A percentile compares a stretch with the other conserved stretches of the same genome.
phyloP scores from a whole-genome alignment of 2,113 vertebrate species.

The Pycnonotus jocosus region DNA sequence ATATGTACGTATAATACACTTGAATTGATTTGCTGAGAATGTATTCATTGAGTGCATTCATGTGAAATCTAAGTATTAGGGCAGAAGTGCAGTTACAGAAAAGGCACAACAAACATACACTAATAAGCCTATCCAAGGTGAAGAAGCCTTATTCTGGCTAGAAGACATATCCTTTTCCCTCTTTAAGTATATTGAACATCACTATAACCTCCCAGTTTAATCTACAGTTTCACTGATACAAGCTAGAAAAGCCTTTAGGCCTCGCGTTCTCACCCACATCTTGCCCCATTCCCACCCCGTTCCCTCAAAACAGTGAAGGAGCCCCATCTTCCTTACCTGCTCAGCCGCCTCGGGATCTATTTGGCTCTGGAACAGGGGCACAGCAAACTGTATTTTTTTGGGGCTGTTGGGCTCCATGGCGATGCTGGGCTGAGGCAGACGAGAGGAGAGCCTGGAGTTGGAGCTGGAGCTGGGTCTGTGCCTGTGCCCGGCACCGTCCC shows the following conservation, averaged over 20 bases:
- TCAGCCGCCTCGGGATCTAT: constrained; percentile 91
- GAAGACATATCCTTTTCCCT: neutral
- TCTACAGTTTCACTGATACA: neutral
- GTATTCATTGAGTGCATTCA: neutral
- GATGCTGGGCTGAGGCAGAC: constrained; percentile 36
- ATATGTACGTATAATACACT: neutral
- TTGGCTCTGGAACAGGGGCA: constrained; percentile 90
- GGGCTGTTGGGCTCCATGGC: constrained; percentile 94
- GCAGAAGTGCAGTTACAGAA: neutral
- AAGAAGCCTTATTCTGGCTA: neutral
- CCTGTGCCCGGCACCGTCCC: constrained; percentile 51
- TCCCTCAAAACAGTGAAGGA: neutral
- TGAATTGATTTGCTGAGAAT: neutral
- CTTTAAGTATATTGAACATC: neutral
- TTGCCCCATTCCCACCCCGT: neutral
- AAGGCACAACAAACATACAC: neutral
- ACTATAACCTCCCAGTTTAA: neutral
- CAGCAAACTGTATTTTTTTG: constrained; percentile 94
- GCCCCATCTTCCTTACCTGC: constrained; percentile 77
- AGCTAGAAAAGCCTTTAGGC: neutral
- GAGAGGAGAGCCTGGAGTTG: constrained; percentile 4
- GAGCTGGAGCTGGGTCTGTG: neutral
- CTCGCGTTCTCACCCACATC: neutral
- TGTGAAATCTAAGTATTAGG: neutral
- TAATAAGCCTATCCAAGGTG: neutral